Base-by-base conservation (phyloP, 2,888 invertebrate genomes). In the Synergus laeviventris region DNA sequence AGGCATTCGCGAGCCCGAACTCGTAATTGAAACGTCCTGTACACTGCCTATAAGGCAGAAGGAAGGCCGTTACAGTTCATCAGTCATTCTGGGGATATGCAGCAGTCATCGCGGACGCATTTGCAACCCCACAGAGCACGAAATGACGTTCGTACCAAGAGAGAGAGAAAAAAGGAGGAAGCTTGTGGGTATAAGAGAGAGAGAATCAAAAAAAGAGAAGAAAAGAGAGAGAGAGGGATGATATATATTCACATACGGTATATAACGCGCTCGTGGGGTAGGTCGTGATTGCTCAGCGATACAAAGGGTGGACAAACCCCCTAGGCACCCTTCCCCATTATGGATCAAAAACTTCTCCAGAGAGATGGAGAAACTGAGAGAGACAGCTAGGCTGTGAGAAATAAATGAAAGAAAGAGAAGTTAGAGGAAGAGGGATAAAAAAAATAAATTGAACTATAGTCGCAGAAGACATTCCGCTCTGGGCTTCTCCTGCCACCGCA, bases 261-360 rank as follows among this genome's bases (percentile, higher is more conserved):
- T 74, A 66, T n/a, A n/a, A n/a, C 78, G 83, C 81, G 78, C 81
- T 84, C 85, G 89, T 90, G 87, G 90, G 91, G 89, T 91, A 90
- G 90, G 90, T 91, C 90, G 89, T 90, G 90, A 91, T 91, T 91
- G 90, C 89, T 89, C 86, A 86, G 84, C 88, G 88, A 90, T 90
- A 90, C 90, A 91, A 91, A 90, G 89, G 90, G 87, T 89, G 90
- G 90, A 89, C 90, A 88, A 86, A 83, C 80, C 81, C 79, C 79
- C 77, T 74, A 78, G 81, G 80, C 81, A 76, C 79, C 77, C 81
- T 82, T 79, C 76, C 74, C 78, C 76, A 77, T 77, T 77, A 61
- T 77, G 74, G 77, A 75, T 78, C 76, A 76, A 78, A 78, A 75
- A 70, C 70, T 80, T 76, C 73, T 66, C 56, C 61, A 75, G 56